Base-by-base conservation (phyloP, 2,888 invertebrate species). In the Chrysolina haemoptera region DNA sequence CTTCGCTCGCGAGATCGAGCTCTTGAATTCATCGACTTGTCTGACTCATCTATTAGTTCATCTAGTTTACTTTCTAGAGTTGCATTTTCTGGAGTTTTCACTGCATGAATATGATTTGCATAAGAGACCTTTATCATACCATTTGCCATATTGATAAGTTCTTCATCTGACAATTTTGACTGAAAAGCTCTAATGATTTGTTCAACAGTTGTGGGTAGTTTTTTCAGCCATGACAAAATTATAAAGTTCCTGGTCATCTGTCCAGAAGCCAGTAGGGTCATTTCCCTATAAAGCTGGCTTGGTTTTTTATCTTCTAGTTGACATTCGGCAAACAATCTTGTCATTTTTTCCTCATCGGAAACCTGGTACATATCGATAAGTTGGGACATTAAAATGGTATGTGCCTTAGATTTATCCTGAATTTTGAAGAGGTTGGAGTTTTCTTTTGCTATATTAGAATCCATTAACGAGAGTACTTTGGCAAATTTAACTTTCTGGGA, bases 391-490 rank as follows among this genome's bases (percentile, higher is more conserved):
- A 55, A 55, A 16, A 55, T 10, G 14, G 43, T 14, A 10, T 55
- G 4, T 18, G 55, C 3, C 55, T 55, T 2, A 18, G 55, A 55
- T 16, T 55, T 16, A 55, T 16, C 20, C n/a, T 55, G 3, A 55
- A 55, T 20, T 18, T 16, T 55, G 16, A 55, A 55, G 11, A 55
- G 16, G n/a, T 55, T 55, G 1, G 18, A 55, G 10, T n/a, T 55
- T 11, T 55, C 10, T 20, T 55, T 55, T 4, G 40, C 62, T n/a
- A 62, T 62, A 62, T 14, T 62, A 14, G 35, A 62, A 16, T 62
- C 62, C 14, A 35, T 27, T 10, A 62, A 9, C 10, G 62, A 5
- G 9, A 62, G 35, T 62, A 62, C 14, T 35, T 62, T 62, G 6
- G 35, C 62, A 35, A 8, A 62, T 10, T 62, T 62, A 9, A 62